Conservation (phyloP, 2,113 vertebrate genomes). For the Phalacrocorax brasilianus region DNA sequence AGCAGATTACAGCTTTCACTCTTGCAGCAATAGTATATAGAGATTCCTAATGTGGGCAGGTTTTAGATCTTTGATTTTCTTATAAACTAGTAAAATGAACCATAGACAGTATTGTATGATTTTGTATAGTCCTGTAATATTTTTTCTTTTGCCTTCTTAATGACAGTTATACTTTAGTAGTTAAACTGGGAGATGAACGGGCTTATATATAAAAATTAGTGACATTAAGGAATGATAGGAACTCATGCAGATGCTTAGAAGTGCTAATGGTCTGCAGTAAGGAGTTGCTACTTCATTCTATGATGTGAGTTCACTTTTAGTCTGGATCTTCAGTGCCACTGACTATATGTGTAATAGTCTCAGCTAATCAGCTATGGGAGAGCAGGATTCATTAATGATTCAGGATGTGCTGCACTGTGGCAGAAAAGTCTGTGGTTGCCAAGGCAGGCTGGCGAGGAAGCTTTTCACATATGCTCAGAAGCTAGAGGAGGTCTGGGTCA, state of each 20-base stretch:
- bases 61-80: slow-evolving; percentile 1
- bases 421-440: background rate
- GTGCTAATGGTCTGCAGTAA: background rate
- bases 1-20: background rate
- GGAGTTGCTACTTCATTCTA: background rate
- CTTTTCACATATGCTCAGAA: background rate
- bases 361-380: background rate
- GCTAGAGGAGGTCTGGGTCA: background rate
- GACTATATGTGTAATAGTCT: background rate
- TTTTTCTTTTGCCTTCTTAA: background rate
- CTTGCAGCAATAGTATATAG: background rate
- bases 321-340: background rate
- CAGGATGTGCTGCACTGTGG: background rate
- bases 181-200: fast-evolving
- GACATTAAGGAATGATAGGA: background rate
- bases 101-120: background rate
- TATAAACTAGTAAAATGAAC: background rate
- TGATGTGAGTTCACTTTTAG: background rate
- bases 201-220: background rate
- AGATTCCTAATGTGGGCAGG: background rate
- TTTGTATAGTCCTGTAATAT: background rate
- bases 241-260: background rate
- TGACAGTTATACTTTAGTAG: background rate
- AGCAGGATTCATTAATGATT: background rate
- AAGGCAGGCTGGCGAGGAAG: background rate